These are phyloP conservation scores for Hypomecis atomaria DNA, from an alignment of 2,888 invertebrate species.

Conservation along the genomic window DNA sequence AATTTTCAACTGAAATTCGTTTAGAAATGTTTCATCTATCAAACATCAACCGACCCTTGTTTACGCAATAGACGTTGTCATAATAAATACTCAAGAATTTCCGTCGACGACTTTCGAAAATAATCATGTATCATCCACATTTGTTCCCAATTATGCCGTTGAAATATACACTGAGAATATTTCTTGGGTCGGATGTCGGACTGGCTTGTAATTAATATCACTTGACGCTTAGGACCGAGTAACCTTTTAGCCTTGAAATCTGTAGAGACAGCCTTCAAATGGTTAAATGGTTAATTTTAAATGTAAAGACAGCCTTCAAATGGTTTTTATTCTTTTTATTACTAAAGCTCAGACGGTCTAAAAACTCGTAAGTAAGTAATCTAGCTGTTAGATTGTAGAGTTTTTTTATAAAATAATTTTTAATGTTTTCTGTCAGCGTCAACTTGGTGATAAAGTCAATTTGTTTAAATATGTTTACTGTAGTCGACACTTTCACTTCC, in stretches of 20 bases:
- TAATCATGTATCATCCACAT: constrained; percentile 61
- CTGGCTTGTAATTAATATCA: constrained; percentile 71
- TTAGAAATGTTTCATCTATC: constrained; percentile 33
- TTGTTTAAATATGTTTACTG: too few species aligned
- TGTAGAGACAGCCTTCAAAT: background rate
- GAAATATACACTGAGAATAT: constrained; percentile 74
- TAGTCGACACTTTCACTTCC: too few species aligned
- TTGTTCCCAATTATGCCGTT: constrained; percentile 78
- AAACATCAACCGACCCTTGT: constrained; percentile 29
- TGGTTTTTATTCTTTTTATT: too few species aligned
- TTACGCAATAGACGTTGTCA: constrained; percentile 36
- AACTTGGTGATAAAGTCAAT: too few species aligned
- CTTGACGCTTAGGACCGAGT: constrained; percentile 26
- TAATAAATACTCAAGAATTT: constrained; percentile 46
- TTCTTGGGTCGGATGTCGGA: constrained; percentile 63
- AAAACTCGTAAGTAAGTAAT: background rate
- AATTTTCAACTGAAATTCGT: constrained; percentile 20
- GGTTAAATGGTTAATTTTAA: too few species aligned
- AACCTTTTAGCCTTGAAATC: constrained; percentile 8
- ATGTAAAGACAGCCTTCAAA: too few species aligned
- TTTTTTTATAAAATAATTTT: too few species aligned
- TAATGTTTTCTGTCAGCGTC: too few species aligned
- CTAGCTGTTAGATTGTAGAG: too few species aligned
- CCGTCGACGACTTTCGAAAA: constrained; percentile 46
- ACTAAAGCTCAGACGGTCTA: background rate